phyloP scores from a whole-genome alignment of 2,113 vertebrate genomes.

The rat (Rattus norvegicus) region GRCr8 NC_086023.1:72840501-72841000 shows the following conservation, averaged over 20 bases:
- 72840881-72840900: constrained; percentile 34
- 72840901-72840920: background rate
- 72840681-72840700: background rate
- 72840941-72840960: background rate
- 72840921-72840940: constrained; percentile 8
- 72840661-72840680: constrained; percentile 5
- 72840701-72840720: constrained; percentile 34
- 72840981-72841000: too few species aligned
- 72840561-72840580: background rate
- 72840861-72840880: background rate
- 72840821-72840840: constrained; percentile 48
- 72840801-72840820: constrained; percentile 27
- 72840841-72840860: background rate
- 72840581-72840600: background rate
- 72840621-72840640: constrained; percentile 49
- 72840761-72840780: background rate
- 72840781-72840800: background rate
- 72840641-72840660: constrained; percentile 38
- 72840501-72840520: constrained; percentile 40
- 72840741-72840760: constrained; percentile 6
- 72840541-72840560: background rate
- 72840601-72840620: background rate
- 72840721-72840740: constrained; percentile 4
- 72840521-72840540: background rate
- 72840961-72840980: background rate